Evolutionary conservation across 2,888 invertebrate genomes (phyloP), one percentile per base, ranked within the genome.

Genomic region (Leucophenga montana): DNA sequence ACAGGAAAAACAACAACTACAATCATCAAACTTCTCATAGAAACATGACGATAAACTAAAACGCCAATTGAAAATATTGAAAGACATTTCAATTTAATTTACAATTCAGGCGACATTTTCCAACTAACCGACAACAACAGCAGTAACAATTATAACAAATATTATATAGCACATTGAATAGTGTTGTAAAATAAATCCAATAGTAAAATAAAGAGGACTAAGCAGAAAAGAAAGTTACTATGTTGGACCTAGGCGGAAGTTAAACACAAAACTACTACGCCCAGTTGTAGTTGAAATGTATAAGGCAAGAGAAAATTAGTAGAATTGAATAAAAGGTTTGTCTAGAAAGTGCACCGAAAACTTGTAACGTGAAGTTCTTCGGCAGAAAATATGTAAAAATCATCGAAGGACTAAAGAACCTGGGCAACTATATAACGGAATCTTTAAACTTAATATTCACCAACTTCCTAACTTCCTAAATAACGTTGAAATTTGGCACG

Each of bases 81-180:
- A 73, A 79, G 77, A 80, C 77, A 79, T 80, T 82, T 82, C 78
- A 80, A 83, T 82, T 82, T 77, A 79, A 82, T 78, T 83, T 76
- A 78, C 76, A 65, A 65, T 18, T 16, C 27, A 53, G 39, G 67
- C 64, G 73, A 74, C 80, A 79, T 74, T 80, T 74, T 71, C 68
- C 77, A 73, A 64, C 64, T 39, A 39, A 39, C 73, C 70, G 65
- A 39, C 33, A 65, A 74, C 70, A 67, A 39, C 33, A 65, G n/a
- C 66, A 53, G 11, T 50, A 66, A 27, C 33, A 33, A 4, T 6
- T 20, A 22, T 44, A 66, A 18, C 59, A 64, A 57, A 57, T 20
- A 56, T 5, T 56, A 56, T 20, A 20, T 56, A 20, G 20, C 20
- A n/a, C n/a, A 56, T 27, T 27, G 27, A 27, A 27, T 27, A 56